phyloP scores from a whole-genome alignment of 2,797 vertebrate genomes.

The Enoplosus armatus region DNA sequence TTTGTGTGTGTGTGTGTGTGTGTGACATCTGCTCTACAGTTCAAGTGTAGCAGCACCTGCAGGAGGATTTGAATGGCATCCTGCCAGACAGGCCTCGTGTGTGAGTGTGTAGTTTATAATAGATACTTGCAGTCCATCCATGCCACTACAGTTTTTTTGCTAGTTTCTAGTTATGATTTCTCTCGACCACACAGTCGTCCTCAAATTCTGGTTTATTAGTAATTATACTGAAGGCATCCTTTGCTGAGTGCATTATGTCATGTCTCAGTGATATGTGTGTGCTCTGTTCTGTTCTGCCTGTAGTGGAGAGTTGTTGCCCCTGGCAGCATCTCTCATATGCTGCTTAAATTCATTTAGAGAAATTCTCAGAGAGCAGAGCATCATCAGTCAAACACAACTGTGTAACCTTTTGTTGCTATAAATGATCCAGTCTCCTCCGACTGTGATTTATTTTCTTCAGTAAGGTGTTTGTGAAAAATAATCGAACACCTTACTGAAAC shows the following conservation, averaged over 20 bases:
- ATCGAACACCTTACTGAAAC: slow-evolving; percentile 4
- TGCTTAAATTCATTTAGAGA: slow-evolving; percentile 15
- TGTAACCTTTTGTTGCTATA: slow-evolving; percentile 8
- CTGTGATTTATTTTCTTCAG: slow-evolving; percentile 31
- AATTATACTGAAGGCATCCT: background rate
- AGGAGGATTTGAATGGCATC: slow-evolving; percentile 16
- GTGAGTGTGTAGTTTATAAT: background rate
- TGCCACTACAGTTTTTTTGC: background rate
- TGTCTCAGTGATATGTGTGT: background rate
- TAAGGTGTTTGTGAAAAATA: slow-evolving; percentile 5
- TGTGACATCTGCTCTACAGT: slow-evolving; percentile 13
- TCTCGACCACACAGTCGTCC: background rate
- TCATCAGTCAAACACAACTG: slow-evolving; percentile 30
- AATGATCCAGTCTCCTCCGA: slow-evolving; percentile 18
- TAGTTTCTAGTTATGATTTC: background rate
- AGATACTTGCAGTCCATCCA: background rate
- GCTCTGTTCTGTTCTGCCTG: background rate
- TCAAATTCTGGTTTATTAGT: background rate
- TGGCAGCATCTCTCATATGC: background rate
- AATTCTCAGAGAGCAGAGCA: slow-evolving; percentile 17
- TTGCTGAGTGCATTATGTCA: slow-evolving; percentile 5
- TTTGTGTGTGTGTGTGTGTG: background rate
- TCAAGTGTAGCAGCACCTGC: slow-evolving; percentile 15
- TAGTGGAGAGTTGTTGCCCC: slow-evolving; percentile 7
- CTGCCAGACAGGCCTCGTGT: background rate